phyloP scores from a whole-genome alignment of 2,888 invertebrate species.

The Julus scanicus region DNA sequence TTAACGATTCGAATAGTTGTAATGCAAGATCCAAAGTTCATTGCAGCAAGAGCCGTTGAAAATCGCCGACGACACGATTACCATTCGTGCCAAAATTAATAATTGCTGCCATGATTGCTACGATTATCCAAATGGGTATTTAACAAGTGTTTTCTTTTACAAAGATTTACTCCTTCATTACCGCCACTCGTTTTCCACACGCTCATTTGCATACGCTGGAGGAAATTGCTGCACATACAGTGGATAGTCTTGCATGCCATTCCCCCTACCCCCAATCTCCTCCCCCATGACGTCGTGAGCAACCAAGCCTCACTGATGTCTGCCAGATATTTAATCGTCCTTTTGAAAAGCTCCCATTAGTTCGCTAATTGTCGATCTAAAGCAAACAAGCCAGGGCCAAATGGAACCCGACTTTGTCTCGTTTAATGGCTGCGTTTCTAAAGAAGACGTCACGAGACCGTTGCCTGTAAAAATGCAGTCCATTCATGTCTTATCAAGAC shows the following conservation, averaged over 20 bases:
- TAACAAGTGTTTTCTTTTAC: slow-evolving; percentile 41
- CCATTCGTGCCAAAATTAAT: not conserved
- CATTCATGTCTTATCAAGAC: not conserved
- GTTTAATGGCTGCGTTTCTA: not conserved
- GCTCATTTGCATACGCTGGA: not conserved
- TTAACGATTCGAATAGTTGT: no score
- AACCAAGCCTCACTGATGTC: slow-evolving; percentile 43
- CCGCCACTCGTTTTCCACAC: not conserved
- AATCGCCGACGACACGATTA: not conserved
- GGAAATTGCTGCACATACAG: not conserved
- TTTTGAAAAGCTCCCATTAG: slow-evolving; percentile 43
- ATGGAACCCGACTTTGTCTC: slow-evolving; percentile 30
- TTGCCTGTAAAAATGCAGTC: not conserved
- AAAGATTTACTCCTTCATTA: slow-evolving; percentile 45
- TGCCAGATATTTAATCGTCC: slow-evolving; percentile 44
- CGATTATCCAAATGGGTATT: slow-evolving; percentile 36
- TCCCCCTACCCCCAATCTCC: not conserved
- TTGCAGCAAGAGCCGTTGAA: not conserved
- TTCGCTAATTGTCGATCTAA: slow-evolving; percentile 45
- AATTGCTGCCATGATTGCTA: not conserved
- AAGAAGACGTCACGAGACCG: slow-evolving; percentile 9
- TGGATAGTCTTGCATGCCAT: not conserved
- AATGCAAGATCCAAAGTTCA: no score
- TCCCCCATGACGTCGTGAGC: slow-evolving; percentile 25
- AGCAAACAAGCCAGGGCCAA: slow-evolving; percentile 37